Conservation (phyloP, 2,888 invertebrate species). For the Diarsia mendica region DNA sequence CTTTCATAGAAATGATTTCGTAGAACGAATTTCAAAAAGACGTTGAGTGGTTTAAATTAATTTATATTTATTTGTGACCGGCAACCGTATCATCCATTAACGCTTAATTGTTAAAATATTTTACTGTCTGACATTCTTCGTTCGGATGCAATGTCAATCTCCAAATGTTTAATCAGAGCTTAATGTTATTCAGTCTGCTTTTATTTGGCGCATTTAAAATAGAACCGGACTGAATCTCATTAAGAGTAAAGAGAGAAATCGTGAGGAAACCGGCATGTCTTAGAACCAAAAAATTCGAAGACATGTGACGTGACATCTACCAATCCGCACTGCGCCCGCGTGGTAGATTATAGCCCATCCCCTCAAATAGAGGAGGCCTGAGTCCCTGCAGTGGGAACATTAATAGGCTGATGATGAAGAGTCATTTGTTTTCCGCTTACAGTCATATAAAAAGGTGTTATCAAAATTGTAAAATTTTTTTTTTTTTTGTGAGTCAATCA, state of each 20-base stretch:
- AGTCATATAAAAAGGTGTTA: background rate
- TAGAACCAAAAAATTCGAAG: too few relatives aligned
- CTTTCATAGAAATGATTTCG: constrained; percentile 65
- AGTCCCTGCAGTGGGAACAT: too few relatives aligned
- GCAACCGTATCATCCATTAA: constrained; percentile 12
- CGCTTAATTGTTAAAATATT: constrained; percentile 39
- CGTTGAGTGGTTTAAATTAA: constrained; percentile 63
- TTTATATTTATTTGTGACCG: constrained; percentile 60
- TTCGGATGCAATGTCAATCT: constrained; percentile 23
- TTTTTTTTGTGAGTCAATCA: too few relatives aligned
- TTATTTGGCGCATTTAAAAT: background rate
- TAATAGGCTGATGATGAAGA: too few relatives aligned
- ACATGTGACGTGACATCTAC: too few relatives aligned
- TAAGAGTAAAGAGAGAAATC: background rate
- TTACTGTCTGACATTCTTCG: constrained; percentile 24
- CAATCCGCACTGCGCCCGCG: too few relatives aligned
- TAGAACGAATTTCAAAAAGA: constrained; percentile 64
- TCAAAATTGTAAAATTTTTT: background rate
- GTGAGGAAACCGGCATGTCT: too few relatives aligned
- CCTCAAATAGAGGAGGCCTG: too few relatives aligned
- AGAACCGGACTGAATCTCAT: background rate
- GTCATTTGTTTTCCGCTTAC: background rate
- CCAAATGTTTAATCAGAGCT: background rate
- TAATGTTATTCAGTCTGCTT: background rate
- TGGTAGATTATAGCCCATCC: too few relatives aligned